Conservation (phyloP, 2,888 invertebrate genomes). For the Cheilosia vernalis region DNA sequence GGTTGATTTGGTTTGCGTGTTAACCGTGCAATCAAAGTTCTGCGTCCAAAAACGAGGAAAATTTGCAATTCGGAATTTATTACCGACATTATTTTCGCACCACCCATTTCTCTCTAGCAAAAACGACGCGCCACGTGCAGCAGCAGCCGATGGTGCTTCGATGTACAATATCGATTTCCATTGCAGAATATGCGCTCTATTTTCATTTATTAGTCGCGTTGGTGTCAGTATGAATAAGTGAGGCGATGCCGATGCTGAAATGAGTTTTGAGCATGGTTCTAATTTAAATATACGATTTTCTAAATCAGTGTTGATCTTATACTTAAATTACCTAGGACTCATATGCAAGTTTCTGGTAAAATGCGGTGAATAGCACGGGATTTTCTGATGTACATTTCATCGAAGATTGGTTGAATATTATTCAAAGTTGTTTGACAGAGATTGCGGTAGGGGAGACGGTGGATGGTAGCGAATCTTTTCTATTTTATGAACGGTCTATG, state of each 20-base stretch:
- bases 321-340: background rate
- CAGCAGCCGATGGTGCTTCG: constrained; percentile 10
- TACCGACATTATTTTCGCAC: constrained; percentile 72
- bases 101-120: constrained; percentile 59
- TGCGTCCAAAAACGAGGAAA: constrained; percentile 59
- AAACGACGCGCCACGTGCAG: constrained; percentile 18
- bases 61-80: constrained; percentile 73
- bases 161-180: constrained; percentile 63
- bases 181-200: constrained; percentile 52
- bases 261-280: constrained; percentile 11
- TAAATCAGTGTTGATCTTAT: background rate
- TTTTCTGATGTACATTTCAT: too few relatives aligned
- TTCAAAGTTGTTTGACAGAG: too few relatives aligned
- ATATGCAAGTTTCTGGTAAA: background rate
- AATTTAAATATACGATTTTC: background rate
- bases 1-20: constrained; percentile 66
- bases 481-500: too few relatives aligned
- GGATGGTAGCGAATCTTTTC: too few relatives aligned
- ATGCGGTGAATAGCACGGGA: background rate
- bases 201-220: constrained; percentile 46
- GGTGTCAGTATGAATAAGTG: constrained; percentile 29
- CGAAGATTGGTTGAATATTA: too few relatives aligned
- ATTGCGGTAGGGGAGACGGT: too few relatives aligned
- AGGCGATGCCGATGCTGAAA: constrained; percentile 3
- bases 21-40: constrained; percentile 69